phyloP scores from a whole-genome alignment of 1,140 invertebrate species.

The Manduca sexta region DNA sequence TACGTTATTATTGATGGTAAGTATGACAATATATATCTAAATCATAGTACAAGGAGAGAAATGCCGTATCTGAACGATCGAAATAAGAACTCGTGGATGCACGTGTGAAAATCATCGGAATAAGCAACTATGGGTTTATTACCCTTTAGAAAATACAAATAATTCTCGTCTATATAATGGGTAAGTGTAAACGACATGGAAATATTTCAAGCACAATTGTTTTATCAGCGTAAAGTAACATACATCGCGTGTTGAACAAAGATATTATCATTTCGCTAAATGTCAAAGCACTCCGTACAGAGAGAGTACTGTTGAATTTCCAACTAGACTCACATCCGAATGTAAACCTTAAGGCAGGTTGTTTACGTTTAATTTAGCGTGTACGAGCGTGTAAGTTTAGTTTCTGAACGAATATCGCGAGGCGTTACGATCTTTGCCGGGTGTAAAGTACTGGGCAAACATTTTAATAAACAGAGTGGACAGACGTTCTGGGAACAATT shows the following conservation, averaged over 20 bases:
- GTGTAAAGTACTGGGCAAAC: conserved; percentile 10
- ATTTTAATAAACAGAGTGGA: too few species aligned
- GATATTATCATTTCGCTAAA: conserved; percentile 17
- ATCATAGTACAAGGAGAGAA: too few species aligned
- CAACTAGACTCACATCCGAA: neutral
- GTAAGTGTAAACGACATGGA: neutral
- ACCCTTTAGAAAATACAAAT: too few species aligned
- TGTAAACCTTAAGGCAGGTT: neutral
- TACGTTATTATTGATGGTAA: too few species aligned
- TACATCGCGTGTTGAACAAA: conserved; percentile 8
- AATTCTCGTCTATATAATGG: neutral
- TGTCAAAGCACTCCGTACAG: conserved; percentile 15
- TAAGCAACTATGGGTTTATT: too few species aligned
- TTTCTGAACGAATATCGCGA: conserved; percentile 12
- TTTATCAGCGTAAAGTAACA: neutral
- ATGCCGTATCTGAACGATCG: too few species aligned
- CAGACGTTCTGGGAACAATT: too few species aligned
- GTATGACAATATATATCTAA: too few species aligned
- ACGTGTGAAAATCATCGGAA: too few species aligned
- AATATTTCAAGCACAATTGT: neutral
- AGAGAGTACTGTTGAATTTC: neutral
- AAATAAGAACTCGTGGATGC: too few species aligned
- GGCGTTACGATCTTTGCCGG: conserved; percentile 12
- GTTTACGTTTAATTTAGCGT: neutral
- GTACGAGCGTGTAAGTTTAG: conserved; percentile 8